phyloP scores from a whole-genome alignment of 2,888 invertebrate species.

The Sarcophaga rosellei region DNA sequence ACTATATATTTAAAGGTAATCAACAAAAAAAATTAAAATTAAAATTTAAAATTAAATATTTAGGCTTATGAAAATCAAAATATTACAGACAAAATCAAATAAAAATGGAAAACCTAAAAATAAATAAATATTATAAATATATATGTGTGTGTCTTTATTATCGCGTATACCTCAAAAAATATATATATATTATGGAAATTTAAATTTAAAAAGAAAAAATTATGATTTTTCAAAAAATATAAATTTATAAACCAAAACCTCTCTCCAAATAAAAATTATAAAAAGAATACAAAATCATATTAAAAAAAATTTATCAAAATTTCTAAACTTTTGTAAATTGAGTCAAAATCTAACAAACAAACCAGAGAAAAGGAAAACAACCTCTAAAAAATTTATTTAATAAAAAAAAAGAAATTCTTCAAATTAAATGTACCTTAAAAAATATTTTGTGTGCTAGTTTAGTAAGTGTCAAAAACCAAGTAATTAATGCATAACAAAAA shows the following conservation, averaged over 20 bases:
- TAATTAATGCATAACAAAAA: slow-evolving; percentile 60
- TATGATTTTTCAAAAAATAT: slow-evolving; percentile 72
- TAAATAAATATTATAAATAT: slow-evolving; percentile 72
- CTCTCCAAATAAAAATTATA: slow-evolving; percentile 35
- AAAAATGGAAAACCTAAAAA: background rate
- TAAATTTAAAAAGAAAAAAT: slow-evolving; percentile 58
- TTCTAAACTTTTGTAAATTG: slow-evolving; percentile 57
- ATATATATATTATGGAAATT: slow-evolving; percentile 37
- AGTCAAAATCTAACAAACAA: background rate
- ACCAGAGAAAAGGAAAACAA: background rate
- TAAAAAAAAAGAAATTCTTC: slow-evolving; percentile 48
- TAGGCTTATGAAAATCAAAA: slow-evolving; percentile 33
- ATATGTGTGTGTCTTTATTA: slow-evolving; percentile 82
- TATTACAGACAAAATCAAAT: too few species aligned
- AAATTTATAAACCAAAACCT: slow-evolving; percentile 43
- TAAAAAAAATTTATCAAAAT: slow-evolving; percentile 47
- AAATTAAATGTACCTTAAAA: slow-evolving; percentile 79
- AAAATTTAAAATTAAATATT: slow-evolving; percentile 60
- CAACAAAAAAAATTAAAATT: slow-evolving; percentile 62
- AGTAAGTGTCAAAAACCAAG: slow-evolving; percentile 77
- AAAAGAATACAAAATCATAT: slow-evolving; percentile 20
- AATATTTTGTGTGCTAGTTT: slow-evolving; percentile 80
- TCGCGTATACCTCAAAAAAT: slow-evolving; percentile 83
- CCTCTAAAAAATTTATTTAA: slow-evolving; percentile 44
- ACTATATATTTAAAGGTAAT: slow-evolving; percentile 14